These are phyloP conservation scores for Arge pagana DNA, from an alignment of 2,888 invertebrate species.

Conservation along the genomic window DNA sequence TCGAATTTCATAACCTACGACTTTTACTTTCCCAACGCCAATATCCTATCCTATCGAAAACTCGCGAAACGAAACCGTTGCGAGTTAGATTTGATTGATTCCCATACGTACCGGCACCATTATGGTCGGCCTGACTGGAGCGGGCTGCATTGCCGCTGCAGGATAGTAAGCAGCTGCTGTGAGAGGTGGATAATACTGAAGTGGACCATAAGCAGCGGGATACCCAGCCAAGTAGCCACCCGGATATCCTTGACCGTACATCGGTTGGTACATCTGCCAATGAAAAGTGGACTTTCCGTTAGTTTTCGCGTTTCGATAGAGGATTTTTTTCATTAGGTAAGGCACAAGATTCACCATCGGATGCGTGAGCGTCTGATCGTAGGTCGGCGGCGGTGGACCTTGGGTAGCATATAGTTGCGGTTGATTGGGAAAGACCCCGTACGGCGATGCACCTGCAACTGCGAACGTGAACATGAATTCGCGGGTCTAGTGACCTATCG, in stretches of 20 bases:
- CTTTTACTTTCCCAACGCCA: too few species aligned
- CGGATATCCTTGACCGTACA: constrained; percentile 75
- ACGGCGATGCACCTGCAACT: constrained; percentile 68
- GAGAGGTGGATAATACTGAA: constrained; percentile 72
- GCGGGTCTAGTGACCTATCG: background rate
- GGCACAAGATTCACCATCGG: constrained; percentile 62
- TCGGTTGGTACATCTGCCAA: constrained; percentile 73
- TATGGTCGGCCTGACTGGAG: constrained; percentile 69
- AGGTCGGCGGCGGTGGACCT: constrained; percentile 68
- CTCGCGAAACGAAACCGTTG: too few species aligned
- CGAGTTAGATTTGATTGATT: too few species aligned
- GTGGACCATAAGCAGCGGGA: constrained; percentile 74
- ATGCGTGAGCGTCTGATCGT: constrained; percentile 73
- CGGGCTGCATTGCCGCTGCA: constrained; percentile 61
- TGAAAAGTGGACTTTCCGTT: constrained; percentile 17
- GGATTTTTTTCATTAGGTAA: constrained; percentile 50
- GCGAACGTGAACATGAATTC: constrained; percentile 23
- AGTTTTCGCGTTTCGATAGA: constrained; percentile 3
- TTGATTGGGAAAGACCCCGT: constrained; percentile 63
- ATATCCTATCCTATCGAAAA: too few species aligned
- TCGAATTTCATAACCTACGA: too few species aligned
- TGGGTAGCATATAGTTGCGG: constrained; percentile 71
- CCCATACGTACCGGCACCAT: constrained; percentile 73
- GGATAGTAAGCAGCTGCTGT: constrained; percentile 70
- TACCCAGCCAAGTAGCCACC: constrained; percentile 71